A percentile compares a stretch with the other conserved stretches of the same genome.
Evolutionary conservation across 2,888 invertebrate species (phyloP).

Genomic region (Gibbula magus): DNA sequence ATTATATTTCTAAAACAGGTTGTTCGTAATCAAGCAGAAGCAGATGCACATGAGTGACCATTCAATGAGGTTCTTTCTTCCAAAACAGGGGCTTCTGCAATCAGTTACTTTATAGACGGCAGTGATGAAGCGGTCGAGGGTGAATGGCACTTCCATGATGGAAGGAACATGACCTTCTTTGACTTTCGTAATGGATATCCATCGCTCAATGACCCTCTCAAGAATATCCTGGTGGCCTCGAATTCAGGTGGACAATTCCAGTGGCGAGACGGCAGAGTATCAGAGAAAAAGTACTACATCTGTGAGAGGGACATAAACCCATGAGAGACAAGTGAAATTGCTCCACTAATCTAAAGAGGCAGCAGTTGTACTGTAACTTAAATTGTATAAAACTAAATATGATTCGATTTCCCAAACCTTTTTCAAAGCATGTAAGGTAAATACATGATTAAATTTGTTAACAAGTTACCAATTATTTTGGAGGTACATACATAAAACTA

Average conservation of each 20-base stretch:
- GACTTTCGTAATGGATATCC: not conserved
- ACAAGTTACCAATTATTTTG: no score
- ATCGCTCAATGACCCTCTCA: accelerated
- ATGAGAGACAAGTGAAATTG: no score
- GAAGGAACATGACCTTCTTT: not conserved
- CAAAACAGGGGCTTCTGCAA: not conserved
- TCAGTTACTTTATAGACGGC: not conserved
- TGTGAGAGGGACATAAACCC: not conserved
- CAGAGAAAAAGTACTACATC: not conserved
- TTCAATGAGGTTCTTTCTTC: not conserved
- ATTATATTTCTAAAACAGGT: no score
- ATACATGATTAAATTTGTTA: no score
- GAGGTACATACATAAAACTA: no score
- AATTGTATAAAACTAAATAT: no score
- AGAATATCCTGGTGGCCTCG: not conserved
- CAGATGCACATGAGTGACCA: no score
- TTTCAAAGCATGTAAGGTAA: no score
- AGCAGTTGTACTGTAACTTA: no score
- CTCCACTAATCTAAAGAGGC: no score
- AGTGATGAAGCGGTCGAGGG: not conserved
- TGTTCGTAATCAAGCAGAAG: no score
- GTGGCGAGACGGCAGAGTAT: not conserved
- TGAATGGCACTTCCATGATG: not conserved
- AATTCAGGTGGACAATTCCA: not conserved
- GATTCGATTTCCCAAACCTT: no score